Percentiles rank a stretch among this genome's conserved stretches.
Conservation (phyloP, 2,113 vertebrate species). For the Scortum barcoo region DNA sequence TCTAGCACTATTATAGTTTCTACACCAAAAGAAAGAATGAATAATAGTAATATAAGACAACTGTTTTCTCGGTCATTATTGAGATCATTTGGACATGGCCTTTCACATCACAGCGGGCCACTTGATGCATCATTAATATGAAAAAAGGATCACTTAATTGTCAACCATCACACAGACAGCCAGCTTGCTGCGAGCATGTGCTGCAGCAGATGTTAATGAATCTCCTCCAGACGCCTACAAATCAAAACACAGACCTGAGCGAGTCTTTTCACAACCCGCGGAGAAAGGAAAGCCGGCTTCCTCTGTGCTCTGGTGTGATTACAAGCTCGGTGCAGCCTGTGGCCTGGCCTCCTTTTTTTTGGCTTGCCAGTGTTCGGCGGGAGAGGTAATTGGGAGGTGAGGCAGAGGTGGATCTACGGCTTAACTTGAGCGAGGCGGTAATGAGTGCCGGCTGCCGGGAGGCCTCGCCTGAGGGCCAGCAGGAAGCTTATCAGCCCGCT, state of each 20-base stretch:
- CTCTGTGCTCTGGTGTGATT: slow-evolving; percentile 21
- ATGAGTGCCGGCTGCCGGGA: slow-evolving; percentile 44
- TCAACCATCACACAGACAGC: not conserved
- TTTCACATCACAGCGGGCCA: not conserved
- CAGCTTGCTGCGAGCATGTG: not conserved
- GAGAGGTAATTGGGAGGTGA: slow-evolving; percentile 61
- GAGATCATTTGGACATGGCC: not conserved
- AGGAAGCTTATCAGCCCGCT: slow-evolving; percentile 38
- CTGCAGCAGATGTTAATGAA: slow-evolving; percentile 6
- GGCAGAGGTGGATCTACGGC: slow-evolving; percentile 41
- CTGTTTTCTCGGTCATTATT: not conserved
- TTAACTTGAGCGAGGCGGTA: slow-evolving; percentile 56
- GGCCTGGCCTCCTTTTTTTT: slow-evolving; percentile 32
- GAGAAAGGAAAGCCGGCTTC: not conserved
- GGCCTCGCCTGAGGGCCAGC: slow-evolving; percentile 30
- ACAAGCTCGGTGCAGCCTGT: slow-evolving; percentile 10
- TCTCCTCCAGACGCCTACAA: slow-evolving; percentile 21
- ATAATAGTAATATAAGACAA: not conserved
- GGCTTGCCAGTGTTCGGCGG: slow-evolving; percentile 8
- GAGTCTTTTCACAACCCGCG: not conserved
- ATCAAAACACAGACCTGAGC: not conserved
- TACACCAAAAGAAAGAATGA: not conserved
- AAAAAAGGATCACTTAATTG: not conserved
- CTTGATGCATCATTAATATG: not conserved
- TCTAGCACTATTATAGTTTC: not conserved